Evolutionary conservation across 2,888 invertebrate genomes (phyloP).

Genomic region (Orthosia gracilis): DNA sequence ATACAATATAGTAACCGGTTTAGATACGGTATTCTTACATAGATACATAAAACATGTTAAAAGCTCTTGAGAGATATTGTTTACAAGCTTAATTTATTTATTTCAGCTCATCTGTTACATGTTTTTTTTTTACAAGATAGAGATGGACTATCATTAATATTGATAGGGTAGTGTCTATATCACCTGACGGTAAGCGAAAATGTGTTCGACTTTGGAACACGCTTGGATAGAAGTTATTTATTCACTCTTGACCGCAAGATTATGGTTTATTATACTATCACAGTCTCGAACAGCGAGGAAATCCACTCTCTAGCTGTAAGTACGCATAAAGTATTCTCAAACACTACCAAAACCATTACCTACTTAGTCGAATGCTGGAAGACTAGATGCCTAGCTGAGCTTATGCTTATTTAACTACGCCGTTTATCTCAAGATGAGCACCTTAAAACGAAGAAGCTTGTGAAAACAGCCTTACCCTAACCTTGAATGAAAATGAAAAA

Average conservation of each 20-base stretch:
- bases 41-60: neutral
- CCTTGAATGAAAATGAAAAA: constrained; percentile 86
- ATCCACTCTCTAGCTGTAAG: neutral
- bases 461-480: constrained; percentile 77
- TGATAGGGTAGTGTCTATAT: neutral
- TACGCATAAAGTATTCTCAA: neutral
- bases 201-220: too few species aligned
- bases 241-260: neutral
- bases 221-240: neutral
- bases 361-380: too few species aligned
- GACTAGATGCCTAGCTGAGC: too few species aligned
- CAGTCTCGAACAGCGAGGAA: neutral
- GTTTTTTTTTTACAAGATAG: too few species aligned
- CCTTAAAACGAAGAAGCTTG: constrained; percentile 37
- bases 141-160: too few species aligned
- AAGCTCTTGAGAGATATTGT: neutral
- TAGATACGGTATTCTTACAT: neutral
- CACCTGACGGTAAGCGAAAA: neutral
- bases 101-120: neutral
- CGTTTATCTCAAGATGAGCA: neutral
- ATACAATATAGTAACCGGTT: constrained; percentile 11
- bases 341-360: too few species aligned
- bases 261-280: neutral
- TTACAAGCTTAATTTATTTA: neutral
- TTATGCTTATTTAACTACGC: neutral